phyloP scores from a whole-genome alignment of 2,888 invertebrate genomes.

The Aphodius granarius region DNA sequence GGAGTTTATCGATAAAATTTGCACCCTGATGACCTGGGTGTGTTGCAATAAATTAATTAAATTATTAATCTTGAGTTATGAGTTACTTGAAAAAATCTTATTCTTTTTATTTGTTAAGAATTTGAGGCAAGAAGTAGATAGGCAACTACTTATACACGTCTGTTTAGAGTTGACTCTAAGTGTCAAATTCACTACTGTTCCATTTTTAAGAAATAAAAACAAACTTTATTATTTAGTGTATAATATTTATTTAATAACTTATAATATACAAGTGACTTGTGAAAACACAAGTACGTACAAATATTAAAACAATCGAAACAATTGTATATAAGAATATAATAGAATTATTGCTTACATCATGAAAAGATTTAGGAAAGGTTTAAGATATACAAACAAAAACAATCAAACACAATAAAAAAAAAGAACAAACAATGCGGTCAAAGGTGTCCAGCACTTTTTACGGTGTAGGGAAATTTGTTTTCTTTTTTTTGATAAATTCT shows the following conservation, averaged over 20 bases:
- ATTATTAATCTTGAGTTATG: not conserved
- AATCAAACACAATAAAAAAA: constrained; percentile 2
- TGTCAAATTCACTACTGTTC: not conserved
- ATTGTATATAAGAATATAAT: constrained; percentile 26
- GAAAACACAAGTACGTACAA: constrained; percentile 27
- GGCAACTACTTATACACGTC: not conserved
- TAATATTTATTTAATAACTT: constrained; percentile 28
- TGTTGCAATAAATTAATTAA: not conserved
- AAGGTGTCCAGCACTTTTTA: constrained; percentile 6
- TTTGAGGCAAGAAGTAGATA: not conserved
- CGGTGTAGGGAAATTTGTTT: not conserved
- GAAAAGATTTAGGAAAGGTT: constrained; percentile 21
- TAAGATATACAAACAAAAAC: constrained; percentile 10
- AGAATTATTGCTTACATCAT: constrained; percentile 26
- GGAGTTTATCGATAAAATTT: not conserved
- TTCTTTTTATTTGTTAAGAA: not conserved
- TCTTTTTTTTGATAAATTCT: constrained; percentile 16
- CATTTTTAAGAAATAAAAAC: constrained; percentile 6
- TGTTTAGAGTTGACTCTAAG: too few relatives aligned
- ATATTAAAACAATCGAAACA: constrained; percentile 25
- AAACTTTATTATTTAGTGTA: constrained; percentile 12
- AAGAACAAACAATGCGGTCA: not conserved
- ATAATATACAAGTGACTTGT: constrained; percentile 27
- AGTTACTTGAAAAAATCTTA: not conserved
- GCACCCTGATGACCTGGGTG: not conserved